Percentiles rank a stretch among this genome's conserved stretches.
These are phyloP conservation scores for Characodon lateralis DNA, from an alignment of 2,797 vertebrate species.

Conservation along the genomic window DNA sequence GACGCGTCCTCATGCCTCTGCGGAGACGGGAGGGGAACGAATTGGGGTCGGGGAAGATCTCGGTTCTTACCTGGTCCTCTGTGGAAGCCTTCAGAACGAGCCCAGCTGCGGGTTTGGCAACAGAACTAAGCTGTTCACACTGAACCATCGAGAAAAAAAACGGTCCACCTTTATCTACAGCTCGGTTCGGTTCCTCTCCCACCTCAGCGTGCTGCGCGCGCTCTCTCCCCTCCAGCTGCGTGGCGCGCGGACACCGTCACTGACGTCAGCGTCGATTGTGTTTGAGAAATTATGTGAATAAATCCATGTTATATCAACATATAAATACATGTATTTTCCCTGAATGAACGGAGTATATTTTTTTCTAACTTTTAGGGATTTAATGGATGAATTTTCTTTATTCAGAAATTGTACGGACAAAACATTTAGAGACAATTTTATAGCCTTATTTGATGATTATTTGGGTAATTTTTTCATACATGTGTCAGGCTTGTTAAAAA, in stretches of 20 bases:
- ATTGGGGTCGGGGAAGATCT: background rate
- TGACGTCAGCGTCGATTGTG: conserved; percentile 3
- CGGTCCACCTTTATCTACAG: background rate
- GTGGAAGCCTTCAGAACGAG: background rate
- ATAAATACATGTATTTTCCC: background rate
- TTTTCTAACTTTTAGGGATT: background rate
- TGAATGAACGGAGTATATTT: background rate
- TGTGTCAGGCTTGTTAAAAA: background rate
- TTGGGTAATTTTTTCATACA: background rate
- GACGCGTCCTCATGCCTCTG: background rate
- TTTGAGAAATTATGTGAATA: background rate
- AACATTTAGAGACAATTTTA: background rate
- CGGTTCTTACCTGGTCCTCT: conserved; percentile 10
- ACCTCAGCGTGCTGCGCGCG: conserved; percentile 6
- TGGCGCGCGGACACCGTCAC: background rate
- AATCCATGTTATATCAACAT: background rate
- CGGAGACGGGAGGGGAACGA: background rate
- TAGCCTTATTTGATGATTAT: background rate
- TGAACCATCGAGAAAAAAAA: background rate
- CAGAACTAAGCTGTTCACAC: background rate
- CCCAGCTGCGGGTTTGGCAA: background rate
- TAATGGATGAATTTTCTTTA: background rate
- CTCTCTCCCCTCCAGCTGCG: background rate
- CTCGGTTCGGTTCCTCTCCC: background rate
- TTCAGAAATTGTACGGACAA: background rate